Evolutionary conservation across 2,888 invertebrate species (phyloP), one percentile per base, ranked within the genome.

Genomic region (Sminthurides aquaticus): DNA sequence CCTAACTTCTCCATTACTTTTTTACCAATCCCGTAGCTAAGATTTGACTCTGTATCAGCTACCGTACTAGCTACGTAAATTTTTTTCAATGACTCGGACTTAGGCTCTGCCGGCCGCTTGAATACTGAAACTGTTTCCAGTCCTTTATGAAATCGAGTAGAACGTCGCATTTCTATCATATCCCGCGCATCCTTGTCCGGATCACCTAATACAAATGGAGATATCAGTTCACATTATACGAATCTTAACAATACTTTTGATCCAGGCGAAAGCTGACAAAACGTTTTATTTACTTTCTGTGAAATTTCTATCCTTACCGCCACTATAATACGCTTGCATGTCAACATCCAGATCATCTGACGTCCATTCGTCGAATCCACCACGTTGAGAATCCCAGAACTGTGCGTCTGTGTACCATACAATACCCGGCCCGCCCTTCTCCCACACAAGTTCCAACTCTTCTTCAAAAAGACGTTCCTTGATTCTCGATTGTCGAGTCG

Each of bases 301-400:
- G 29, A 43, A 8, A n/a, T n/a, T n/a, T n/a, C n/a, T 28, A 20
- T 27, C 28, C 59, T 62, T 69, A 75, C 76, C 77, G 66, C 75
- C 74, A 65, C 81, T 80, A 69, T 81, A 80, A 75, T 83, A 84
- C 1, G 77, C 78, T 67, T 79, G 78, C 78, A 81, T 82, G 71
- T 84, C 83, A 1, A 84, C 79, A 75, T 84, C 83, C 80, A 81
- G 82, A 71, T 84, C 83, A 76, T 83, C 83, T 1, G 81, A 78
- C 62, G 82, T 82, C 69, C 79, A 78, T 73, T 80, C 83, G 75
- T 83, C 83, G 76, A 82, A 81, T 74, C 80, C 77, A 70, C 79
- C 81, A 67, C 81, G 80, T 66, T 78, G 76, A 60, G 77, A 78
- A 65, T 81, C 78, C 83, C 83, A 84, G 75, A 77, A 81, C 69